Evolutionary conservation across 1,140 invertebrate genomes (phyloP).

Genomic region (Saccostrea cuccullata): DNA sequence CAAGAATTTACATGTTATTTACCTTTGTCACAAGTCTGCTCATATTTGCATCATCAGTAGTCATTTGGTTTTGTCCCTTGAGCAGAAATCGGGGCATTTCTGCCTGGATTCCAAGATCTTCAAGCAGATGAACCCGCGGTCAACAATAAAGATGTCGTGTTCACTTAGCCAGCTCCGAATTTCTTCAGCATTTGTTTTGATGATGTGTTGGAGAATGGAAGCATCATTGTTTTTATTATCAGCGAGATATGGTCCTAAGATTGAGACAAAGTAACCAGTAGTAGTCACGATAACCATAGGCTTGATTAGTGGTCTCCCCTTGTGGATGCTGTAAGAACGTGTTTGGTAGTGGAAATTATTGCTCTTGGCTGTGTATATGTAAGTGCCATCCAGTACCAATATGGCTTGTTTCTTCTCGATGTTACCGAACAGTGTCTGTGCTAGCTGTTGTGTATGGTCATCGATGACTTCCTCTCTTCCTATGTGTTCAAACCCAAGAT

Average conservation of each 20-base stretch:
- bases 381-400: slow-evolving; percentile 23
- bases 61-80: slow-evolving; percentile 28
- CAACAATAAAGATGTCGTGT: slow-evolving; percentile 3
- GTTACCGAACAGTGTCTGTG: slow-evolving; percentile 43
- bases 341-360: slow-evolving; percentile 40
- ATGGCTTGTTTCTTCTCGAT: slow-evolving; percentile 23
- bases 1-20: neutral
- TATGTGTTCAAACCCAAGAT: slow-evolving; percentile 41
- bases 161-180: slow-evolving; percentile 29
- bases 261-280: slow-evolving; percentile 33
- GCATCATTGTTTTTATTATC: slow-evolving; percentile 48
- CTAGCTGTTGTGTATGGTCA: slow-evolving; percentile 36
- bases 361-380: slow-evolving; percentile 28
- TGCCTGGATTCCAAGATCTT: slow-evolving; percentile 33
- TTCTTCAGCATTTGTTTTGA: slow-evolving; percentile 24
- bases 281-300: slow-evolving; percentile 47
- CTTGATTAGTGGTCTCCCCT: slow-evolving; percentile 31
- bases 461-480: slow-evolving; percentile 39
- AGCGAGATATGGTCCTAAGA: slow-evolving; percentile 42
- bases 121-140: slow-evolving; percentile 22
- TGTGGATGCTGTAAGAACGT: slow-evolving; percentile 41
- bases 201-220: slow-evolving; percentile 37
- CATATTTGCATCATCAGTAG: slow-evolving; percentile 2
- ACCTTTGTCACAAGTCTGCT: slow-evolving; percentile 23
- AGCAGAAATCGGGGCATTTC: slow-evolving; percentile 19